Evolutionary conservation across 2,888 invertebrate species (phyloP).

Genomic region (Cacoxenus indagator): DNA sequence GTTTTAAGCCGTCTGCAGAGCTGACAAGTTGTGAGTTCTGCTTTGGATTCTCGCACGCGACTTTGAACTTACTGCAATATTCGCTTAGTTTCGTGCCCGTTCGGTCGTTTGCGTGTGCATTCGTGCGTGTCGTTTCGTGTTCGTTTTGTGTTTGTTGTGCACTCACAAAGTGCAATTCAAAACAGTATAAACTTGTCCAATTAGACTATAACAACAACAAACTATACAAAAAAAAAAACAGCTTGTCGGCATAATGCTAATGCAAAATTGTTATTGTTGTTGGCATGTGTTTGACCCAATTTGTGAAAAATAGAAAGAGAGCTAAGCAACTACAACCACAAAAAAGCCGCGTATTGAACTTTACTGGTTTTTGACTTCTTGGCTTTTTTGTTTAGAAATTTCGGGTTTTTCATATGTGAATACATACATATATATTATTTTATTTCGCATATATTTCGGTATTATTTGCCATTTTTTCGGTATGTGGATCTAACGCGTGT

Average conservation of each 20-base stretch:
- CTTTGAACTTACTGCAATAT: slow-evolving; percentile 10
- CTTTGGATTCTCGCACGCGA: not conserved
- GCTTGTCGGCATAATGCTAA: slow-evolving; percentile 40
- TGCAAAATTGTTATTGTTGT: slow-evolving; percentile 48
- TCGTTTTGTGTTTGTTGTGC: slow-evolving; percentile 18
- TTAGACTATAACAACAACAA: slow-evolving; percentile 38
- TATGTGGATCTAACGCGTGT: no score
- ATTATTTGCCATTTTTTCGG: no score
- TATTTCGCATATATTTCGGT: not conserved
- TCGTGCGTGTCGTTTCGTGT: slow-evolving; percentile 20
- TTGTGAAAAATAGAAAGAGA: not conserved
- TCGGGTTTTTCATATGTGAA: not conserved
- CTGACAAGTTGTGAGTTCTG: slow-evolving; percentile 48
- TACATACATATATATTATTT: not conserved
- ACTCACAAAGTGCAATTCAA: slow-evolving; percentile 39
- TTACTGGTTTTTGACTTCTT: no score
- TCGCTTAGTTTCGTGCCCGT: not conserved
- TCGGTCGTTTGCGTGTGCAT: slow-evolving; percentile 24
- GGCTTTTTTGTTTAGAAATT: no score
- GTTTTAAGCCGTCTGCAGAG: slow-evolving; percentile 41
- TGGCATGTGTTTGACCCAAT: slow-evolving; percentile 37
- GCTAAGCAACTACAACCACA: not conserved
- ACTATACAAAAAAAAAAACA: not conserved
- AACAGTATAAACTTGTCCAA: slow-evolving; percentile 15
- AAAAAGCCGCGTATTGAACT: slow-evolving; percentile 4